Base-by-base conservation (phyloP, 2,113 vertebrate genomes). In the Brevimyrus niger region DNA sequence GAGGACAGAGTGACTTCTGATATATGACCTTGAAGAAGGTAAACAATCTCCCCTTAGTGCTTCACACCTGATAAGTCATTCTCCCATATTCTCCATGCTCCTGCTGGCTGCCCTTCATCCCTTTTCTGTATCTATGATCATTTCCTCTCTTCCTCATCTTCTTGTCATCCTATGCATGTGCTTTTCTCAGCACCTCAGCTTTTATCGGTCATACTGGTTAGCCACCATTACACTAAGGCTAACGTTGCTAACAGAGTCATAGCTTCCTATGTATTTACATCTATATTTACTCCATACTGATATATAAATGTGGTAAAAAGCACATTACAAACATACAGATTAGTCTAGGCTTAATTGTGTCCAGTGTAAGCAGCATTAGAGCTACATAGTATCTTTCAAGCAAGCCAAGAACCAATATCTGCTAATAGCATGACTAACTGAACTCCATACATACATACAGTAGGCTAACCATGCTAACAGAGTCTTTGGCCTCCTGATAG, bases 21-120 rank as follows among this genome's bases (percentile, higher is more conserved):
- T 31, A 46, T 3, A 3, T 50, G 83, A 86, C 83, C 83, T 86
- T 86, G 83, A 50, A 15, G 83, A 86, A 86, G 83, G 83, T 86
- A 50, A 86, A 8, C 46, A 15, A 3, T 48, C 46, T 86, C 83
- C 23, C 38, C 82, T 19, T 48, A n/a, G 9, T 27, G 44, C 44
- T 23, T 48, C 83, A 46, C 10, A 23, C 83, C 46, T 8, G 38
- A 46, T 84, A 21, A 11, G 23, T 11, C 21, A 13, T n/a, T 23
- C 46, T 31, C 83, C 46, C n/a, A n/a, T n/a, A 27, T 46, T 86
- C n/a, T 48, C 42, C 23, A 27, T 85, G 13, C 13, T 76, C 35
- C n/a, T n/a, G 83, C 11, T 50, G 10, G 23, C 23, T 50, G 46
- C 82, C 46, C 23, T n/a, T 27, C n/a, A 15, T 86, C 10, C 83